phyloP scores from a whole-genome alignment of 2,888 invertebrate species.

The Colostygia pectinataria region DNA sequence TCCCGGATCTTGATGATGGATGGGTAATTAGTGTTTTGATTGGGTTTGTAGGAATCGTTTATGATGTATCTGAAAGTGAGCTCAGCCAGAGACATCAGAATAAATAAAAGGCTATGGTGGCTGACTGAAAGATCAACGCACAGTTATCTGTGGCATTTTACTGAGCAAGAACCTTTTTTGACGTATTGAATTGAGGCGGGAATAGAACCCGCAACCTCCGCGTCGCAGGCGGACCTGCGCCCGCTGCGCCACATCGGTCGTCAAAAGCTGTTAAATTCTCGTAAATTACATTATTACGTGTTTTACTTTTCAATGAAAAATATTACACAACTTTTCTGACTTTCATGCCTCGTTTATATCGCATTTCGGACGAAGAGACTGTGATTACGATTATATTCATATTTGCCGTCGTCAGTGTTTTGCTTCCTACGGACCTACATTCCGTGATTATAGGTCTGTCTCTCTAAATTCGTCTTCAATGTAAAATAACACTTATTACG shows the following conservation, averaged over 20 bases:
- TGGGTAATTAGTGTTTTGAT: slow-evolving; percentile 25
- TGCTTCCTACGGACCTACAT: slow-evolving; percentile 28
- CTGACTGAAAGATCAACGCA: too few species aligned
- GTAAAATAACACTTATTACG: neutral
- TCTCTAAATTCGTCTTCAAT: slow-evolving; percentile 1
- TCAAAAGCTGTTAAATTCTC: too few species aligned
- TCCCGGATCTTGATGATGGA: slow-evolving; percentile 51
- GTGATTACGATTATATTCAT: slow-evolving; percentile 50
- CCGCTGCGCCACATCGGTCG: too few species aligned
- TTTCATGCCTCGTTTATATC: slow-evolving; percentile 28
- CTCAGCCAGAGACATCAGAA: too few species aligned
- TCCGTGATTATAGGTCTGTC: neutral
- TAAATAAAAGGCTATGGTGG: too few species aligned
- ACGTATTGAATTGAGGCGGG: too few species aligned
- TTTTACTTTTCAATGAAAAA: too few species aligned
- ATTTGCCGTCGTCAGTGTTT: slow-evolving; percentile 38
- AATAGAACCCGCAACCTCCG: too few species aligned
- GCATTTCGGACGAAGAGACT: slow-evolving; percentile 27
- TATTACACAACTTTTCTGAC: slow-evolving; percentile 19
- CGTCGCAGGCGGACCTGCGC: too few species aligned
- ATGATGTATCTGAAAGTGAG: neutral
- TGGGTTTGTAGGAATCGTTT: slow-evolving; percentile 9
- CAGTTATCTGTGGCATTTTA: too few species aligned
- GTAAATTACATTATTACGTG: slow-evolving; percentile 16
- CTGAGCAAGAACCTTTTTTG: too few species aligned